Base-by-base conservation (phyloP, 2,888 invertebrate species). In the Agapetus fuscipes region DNA sequence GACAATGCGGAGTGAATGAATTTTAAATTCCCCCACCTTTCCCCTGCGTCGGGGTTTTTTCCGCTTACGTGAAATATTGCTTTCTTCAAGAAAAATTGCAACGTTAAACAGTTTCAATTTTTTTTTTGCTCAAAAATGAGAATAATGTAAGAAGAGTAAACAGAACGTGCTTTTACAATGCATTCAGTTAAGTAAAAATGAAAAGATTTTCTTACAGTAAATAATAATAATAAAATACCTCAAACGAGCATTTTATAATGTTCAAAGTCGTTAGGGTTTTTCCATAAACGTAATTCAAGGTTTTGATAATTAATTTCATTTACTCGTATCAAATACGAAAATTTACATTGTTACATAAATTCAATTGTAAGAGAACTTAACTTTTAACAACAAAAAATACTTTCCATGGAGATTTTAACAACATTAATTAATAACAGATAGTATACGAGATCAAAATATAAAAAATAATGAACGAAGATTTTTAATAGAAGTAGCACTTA, bases 221-320 rank as follows among this genome's bases (percentile, higher is more conserved):
- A n/a, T n/a, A n/a, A n/a, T n/a, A n/a, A n/a, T n/a, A n/a, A n/a
- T n/a, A n/a, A n/a, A n/a, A n/a, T n/a, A n/a, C n/a, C n/a, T n/a
- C n/a, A n/a, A n/a, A n/a, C 14, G 13, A 30, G 30, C 30, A 15
- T 30, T 30, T 30, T 30, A 15, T 30, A 15, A 15, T 30, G 15
- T 7, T 10, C 16, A 12, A 4, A 15, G n/a, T 13, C 16, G 14
- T 14, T 3, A 4, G 14, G 16, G 16, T 13, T 30, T 14, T 30
- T 30, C 16, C 30, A 30, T 15, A 30, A 15, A 12, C n/a, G 14
- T 30, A 15, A 14, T 30, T 14, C 10, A 14, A 30, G 1, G 16
- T 15, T 14, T 29, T 6, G 3, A 12, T 13, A 5, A 12, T 29
- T 29, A 12, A 11, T 7, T 27, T 3, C 12, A 9, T 11, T 28